Evolutionary conservation across 2,113 vertebrate genomes (phyloP).

Genomic region (Phrynosoma blainvillii): DNA sequence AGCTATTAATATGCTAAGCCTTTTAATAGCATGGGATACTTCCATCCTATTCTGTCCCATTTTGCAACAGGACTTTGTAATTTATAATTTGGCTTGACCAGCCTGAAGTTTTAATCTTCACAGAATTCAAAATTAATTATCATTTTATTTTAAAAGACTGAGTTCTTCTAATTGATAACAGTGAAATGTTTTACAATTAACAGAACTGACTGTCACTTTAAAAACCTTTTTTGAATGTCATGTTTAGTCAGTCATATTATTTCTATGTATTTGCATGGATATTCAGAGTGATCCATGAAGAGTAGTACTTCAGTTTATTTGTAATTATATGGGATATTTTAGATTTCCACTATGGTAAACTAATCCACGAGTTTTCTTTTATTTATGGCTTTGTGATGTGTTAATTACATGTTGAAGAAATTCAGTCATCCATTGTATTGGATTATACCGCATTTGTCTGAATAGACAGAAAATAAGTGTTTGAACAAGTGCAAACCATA

Average conservation of each 20-base stretch:
- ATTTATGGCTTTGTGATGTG: constrained; percentile 12
- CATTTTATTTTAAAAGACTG: neutral
- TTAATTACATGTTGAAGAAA: neutral
- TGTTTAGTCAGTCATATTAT: neutral
- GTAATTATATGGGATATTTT: neutral
- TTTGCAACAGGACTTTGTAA: constrained; percentile 46
- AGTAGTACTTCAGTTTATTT: neutral
- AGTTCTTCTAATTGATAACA: neutral
- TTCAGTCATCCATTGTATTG: neutral
- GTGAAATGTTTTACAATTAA: constrained; percentile 1
- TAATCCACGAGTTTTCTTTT: too few relatives aligned
- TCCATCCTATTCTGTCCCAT: constrained; percentile 51
- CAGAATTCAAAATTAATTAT: constrained; percentile 1
- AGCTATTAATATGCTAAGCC: constrained; percentile 65
- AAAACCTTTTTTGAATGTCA: neutral
- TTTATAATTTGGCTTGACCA: constrained; percentile 49
- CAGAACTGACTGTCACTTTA: neutral
- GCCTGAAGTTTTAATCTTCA: constrained; percentile 42
- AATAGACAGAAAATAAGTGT: neutral
- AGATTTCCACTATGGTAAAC: neutral
- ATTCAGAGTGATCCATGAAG: neutral
- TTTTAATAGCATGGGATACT: constrained; percentile 64
- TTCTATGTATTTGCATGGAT: neutral
- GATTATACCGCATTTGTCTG: neutral
- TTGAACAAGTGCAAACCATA: neutral